Evolutionary conservation across 1,140 invertebrate genomes (phyloP).

Genomic region (Zophobas morio): DNA sequence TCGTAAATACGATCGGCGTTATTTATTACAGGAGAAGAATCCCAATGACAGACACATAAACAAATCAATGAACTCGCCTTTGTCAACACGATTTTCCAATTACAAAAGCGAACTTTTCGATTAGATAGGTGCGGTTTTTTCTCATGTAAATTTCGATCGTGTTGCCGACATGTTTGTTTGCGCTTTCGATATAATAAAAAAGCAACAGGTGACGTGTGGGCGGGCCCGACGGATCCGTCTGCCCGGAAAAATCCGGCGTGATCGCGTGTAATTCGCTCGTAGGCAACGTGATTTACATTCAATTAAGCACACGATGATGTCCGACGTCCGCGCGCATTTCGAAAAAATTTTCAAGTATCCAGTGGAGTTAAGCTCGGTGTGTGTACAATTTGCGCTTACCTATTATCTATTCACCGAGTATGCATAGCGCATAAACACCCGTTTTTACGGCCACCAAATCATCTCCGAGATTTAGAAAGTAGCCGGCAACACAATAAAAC

Average conservation of each 20-base stretch:
- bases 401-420: too few species aligned
- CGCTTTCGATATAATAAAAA: neutral
- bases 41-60: conserved; percentile 28
- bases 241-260: conserved; percentile 6
- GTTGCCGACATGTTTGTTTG: neutral
- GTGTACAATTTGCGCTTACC: too few species aligned
- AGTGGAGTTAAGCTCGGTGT: too few species aligned
- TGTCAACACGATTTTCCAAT: conserved; percentile 40
- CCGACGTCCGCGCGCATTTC: neutral
- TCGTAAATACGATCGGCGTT: conserved; percentile 33
- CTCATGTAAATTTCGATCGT: conserved; percentile 24
- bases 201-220: conserved; percentile 11
- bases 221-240: neutral
- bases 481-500: neutral
- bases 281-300: conserved; percentile 6
- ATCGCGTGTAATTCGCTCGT: conserved; percentile 16
- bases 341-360: too few species aligned
- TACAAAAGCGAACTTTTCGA: conserved; percentile 20
- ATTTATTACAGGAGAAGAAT: conserved; percentile 38
- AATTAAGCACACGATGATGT: conserved; percentile 18
- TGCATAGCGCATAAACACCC: neutral
- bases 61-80: conserved; percentile 38
- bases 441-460: too few species aligned
- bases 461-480: neutral
- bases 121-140: conserved; percentile 29